phyloP scores from a whole-genome alignment of 1,140 invertebrate genomes.

The Hesperophylax magnus region DNA sequence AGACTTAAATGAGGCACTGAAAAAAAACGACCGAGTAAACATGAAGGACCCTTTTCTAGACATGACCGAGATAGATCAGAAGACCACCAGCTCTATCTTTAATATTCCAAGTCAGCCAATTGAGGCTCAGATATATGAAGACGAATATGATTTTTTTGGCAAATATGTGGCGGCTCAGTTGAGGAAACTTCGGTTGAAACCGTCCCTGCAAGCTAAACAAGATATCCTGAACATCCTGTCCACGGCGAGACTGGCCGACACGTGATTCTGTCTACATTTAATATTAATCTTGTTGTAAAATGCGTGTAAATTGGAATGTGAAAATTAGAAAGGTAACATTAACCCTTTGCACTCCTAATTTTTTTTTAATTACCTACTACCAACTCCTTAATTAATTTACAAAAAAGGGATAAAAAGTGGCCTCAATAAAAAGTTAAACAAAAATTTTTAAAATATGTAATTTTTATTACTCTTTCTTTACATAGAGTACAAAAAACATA shows the following conservation, averaged over 20 bases:
- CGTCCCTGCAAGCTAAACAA: slow-evolving; percentile 22
- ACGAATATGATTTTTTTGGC: slow-evolving; percentile 47
- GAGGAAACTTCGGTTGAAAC: slow-evolving; percentile 36
- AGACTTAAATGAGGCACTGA: background rate
- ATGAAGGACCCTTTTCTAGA: slow-evolving; percentile 7
- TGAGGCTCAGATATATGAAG: background rate
- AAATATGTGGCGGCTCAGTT: slow-evolving; percentile 48
- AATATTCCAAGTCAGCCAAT: background rate
- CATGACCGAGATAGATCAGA: background rate
- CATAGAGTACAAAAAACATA: too few relatives aligned
- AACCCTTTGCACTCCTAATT: too few relatives aligned
- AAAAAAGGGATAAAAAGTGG: too few relatives aligned
- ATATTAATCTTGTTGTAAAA: background rate
- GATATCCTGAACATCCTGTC: slow-evolving; percentile 40
- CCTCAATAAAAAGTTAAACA: too few relatives aligned
- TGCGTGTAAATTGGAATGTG: background rate
- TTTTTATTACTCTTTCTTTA: too few relatives aligned
- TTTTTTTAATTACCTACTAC: too few relatives aligned
- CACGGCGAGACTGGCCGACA: slow-evolving; percentile 32
- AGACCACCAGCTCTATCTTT: background rate
- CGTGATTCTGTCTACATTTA: background rate
- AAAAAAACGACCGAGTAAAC: background rate
- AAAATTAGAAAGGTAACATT: too few relatives aligned
- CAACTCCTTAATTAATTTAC: too few relatives aligned
- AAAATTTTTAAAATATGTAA: too few relatives aligned